These are phyloP conservation scores for Psittacula cyanocephala DNA, from an alignment of 2,113 vertebrate genomes.

Conservation along the genomic window DNA sequence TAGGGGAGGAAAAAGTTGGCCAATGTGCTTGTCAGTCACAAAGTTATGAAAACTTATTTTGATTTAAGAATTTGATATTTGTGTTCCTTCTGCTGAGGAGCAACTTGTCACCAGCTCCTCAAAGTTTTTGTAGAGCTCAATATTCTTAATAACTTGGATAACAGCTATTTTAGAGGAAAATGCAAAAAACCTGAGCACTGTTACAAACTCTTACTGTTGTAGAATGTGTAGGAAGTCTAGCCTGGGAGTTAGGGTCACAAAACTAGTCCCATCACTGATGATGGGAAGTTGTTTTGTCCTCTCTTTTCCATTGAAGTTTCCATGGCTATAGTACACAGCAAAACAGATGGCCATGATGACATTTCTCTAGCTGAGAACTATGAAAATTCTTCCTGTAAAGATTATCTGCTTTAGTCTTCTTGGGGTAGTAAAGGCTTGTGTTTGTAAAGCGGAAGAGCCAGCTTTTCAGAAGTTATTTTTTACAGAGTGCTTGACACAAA, in stretches of 20 bases:
- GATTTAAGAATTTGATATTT: not conserved
- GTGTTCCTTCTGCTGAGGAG: not conserved
- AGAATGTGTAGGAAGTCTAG: not conserved
- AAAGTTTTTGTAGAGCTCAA: not conserved
- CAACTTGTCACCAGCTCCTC: not conserved
- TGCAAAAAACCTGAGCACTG: not conserved
- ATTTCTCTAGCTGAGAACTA: not conserved
- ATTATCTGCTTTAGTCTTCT: not conserved
- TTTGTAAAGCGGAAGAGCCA: slow-evolving; percentile 5
- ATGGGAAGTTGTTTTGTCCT: not conserved
- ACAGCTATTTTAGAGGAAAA: not conserved
- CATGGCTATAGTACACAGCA: not conserved
- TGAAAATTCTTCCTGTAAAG: slow-evolving; percentile 3
- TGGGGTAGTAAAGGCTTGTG: not conserved
- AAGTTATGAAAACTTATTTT: not conserved
- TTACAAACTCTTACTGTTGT: not conserved
- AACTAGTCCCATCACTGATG: not conserved
- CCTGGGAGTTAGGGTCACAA: not conserved
- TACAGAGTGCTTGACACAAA: slow-evolving; percentile 14
- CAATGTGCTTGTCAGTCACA: not conserved
- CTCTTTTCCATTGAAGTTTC: not conserved
- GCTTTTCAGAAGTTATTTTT: slow-evolving; percentile 15
- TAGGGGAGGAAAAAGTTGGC: not conserved
- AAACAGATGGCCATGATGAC: slow-evolving; percentile 5
- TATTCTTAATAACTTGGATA: not conserved